These are phyloP conservation scores for Cantharis flavilabris DNA, from an alignment of 2,888 invertebrate genomes.

Conservation along the genomic window DNA sequence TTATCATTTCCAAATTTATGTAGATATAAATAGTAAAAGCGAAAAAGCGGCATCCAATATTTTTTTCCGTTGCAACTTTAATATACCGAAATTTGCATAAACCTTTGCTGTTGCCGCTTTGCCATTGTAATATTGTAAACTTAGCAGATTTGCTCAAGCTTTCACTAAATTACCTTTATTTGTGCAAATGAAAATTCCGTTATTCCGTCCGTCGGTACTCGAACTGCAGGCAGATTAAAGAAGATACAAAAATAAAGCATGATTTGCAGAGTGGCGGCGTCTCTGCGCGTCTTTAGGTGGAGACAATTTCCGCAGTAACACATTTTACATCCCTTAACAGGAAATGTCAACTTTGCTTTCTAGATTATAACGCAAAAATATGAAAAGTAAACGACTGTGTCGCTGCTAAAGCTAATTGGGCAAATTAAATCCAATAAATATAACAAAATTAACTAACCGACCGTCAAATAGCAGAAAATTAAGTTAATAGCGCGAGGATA, in stretches of 20 bases:
- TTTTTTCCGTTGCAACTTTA: no score
- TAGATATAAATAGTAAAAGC: background rate
- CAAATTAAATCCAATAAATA: constrained; percentile 40
- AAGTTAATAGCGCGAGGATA: constrained; percentile 48
- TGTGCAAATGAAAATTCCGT: background rate
- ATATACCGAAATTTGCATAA: background rate
- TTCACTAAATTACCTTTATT: background rate
- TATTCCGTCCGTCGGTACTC: background rate
- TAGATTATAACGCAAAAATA: background rate
- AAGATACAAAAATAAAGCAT: background rate
- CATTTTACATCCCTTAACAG: background rate
- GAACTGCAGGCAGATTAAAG: background rate
- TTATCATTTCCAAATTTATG: background rate
- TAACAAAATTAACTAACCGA: constrained; percentile 41
- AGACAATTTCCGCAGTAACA: background rate
- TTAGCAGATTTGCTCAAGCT: background rate
- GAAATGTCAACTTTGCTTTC: background rate
- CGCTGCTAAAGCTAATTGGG: constrained; percentile 31
- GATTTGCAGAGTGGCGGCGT: background rate
- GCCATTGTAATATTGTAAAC: background rate
- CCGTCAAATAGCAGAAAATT: constrained; percentile 37
- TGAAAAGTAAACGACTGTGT: background rate
- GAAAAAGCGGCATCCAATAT: no score
- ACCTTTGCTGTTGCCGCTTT: no score
- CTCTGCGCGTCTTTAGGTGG: background rate